A percentile compares a stretch with the other conserved stretches of the same genome.
Conservation (phyloP, 2,797 vertebrate genomes). For the Acanthurus lineatus region DNA sequence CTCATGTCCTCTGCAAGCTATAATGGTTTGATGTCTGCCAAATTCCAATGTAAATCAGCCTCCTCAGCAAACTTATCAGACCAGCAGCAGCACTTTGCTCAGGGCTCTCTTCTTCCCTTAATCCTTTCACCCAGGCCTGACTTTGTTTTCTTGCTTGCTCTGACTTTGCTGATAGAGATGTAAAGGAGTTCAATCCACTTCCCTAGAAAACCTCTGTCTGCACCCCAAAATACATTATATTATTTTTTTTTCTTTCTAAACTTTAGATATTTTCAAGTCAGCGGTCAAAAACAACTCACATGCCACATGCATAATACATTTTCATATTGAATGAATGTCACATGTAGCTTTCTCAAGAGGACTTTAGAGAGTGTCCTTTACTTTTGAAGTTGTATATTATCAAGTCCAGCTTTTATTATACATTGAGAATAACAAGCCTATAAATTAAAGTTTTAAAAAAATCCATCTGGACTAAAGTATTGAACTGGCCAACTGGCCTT, state of each 20-base stretch:
- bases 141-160: conserved; percentile 66
- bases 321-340: not conserved
- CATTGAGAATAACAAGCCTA: no score
- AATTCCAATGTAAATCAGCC: conserved; percentile 62
- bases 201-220: conserved; percentile 32
- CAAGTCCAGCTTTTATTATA: not conserved
- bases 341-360: not conserved
- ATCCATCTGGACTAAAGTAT: not conserved
- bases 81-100: conserved; percentile 70
- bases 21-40: conserved; percentile 59
- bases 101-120: conserved; percentile 60
- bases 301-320: not conserved
- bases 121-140: conserved; percentile 63
- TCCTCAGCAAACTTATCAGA: conserved; percentile 73
- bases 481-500: not conserved
- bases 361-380: not conserved
- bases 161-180: conserved; percentile 71
- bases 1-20: conserved; percentile 39
- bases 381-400: not conserved
- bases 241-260: conserved; percentile 16
- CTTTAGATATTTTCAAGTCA: conserved; percentile 32
- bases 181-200: conserved; percentile 41
- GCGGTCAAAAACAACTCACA: conserved; percentile 13
- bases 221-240: conserved; percentile 1
- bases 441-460: no score